Conservation (phyloP, 2,797 vertebrate genomes). For the Leucoraja ocellata region DNA sequence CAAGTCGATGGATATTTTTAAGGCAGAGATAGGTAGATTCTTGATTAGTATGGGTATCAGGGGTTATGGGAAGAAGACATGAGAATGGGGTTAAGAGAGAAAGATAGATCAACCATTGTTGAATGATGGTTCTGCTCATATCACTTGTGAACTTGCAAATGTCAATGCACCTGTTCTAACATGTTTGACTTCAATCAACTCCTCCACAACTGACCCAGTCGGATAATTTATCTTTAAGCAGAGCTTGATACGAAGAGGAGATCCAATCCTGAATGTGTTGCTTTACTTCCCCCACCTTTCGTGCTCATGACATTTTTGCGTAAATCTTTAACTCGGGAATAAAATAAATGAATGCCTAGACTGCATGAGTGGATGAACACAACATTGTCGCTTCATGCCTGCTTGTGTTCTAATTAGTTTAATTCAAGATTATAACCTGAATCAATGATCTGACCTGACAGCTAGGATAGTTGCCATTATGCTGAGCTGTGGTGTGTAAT, state of each 20-base stretch:
- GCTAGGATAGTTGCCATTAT: neutral
- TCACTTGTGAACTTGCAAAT: too few species aligned
- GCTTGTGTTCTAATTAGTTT: constrained; percentile 13
- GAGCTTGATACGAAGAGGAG: neutral
- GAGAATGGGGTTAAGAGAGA: too few species aligned
- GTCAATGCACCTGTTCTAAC: too few species aligned
- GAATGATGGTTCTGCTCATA: too few species aligned
- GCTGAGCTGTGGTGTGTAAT: constrained; percentile 14
- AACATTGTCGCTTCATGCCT: neutral
- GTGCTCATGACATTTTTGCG: neutral
- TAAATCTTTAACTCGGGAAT: neutral
- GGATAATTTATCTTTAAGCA: too few species aligned
- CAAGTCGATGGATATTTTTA: too few species aligned
- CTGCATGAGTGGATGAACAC: neutral
- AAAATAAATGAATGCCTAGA: neutral
- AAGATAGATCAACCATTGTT: too few species aligned
- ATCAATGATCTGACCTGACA: constrained; percentile 10
- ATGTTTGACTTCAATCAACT: too few species aligned
- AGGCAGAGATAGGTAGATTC: too few species aligned
- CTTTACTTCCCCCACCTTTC: neutral
- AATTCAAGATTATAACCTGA: constrained; percentile 18
- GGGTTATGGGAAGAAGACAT: too few species aligned
- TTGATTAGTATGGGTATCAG: too few species aligned
- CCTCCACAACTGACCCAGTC: too few species aligned
- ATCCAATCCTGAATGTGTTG: neutral